phyloP scores from a whole-genome alignment of 2,888 invertebrate species.

The Axea sp. region DNA sequence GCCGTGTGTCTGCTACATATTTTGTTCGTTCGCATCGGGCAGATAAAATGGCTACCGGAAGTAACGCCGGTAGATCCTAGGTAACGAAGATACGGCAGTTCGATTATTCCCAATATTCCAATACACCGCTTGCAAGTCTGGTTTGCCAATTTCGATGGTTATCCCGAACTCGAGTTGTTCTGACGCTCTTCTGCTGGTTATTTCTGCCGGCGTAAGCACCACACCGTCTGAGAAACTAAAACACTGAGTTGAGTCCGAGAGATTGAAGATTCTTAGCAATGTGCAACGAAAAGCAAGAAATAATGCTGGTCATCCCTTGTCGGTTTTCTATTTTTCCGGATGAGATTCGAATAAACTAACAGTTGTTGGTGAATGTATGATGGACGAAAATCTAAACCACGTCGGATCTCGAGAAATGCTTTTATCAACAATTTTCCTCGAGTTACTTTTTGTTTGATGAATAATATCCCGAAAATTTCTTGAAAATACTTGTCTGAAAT shows the following conservation, averaged over 20 bases:
- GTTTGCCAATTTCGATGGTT: slow-evolving; percentile 57
- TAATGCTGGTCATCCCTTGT: slow-evolving; percentile 38
- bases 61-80: slow-evolving; percentile 36
- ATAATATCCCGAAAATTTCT: slow-evolving; percentile 16
- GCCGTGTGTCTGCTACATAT: slow-evolving; percentile 5
- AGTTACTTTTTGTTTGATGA: slow-evolving; percentile 31
- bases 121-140: slow-evolving; percentile 46
- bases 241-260: slow-evolving; percentile 20
- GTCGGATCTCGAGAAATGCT: slow-evolving; percentile 17
- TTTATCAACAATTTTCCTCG: not conserved
- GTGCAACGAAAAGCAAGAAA: slow-evolving; percentile 43
- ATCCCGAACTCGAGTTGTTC: slow-evolving; percentile 51
- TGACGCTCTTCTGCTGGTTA: slow-evolving; percentile 34
- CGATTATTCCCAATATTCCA: slow-evolving; percentile 62
- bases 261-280: slow-evolving; percentile 39
- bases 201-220: slow-evolving; percentile 60
- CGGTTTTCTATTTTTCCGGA: slow-evolving; percentile 29
- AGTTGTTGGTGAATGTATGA: not conserved
- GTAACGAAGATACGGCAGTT: slow-evolving; percentile 62
- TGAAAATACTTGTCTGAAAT: not conserved
- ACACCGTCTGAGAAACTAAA: slow-evolving; percentile 24
- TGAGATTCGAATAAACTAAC: slow-evolving; percentile 31
- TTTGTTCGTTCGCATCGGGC: slow-evolving; percentile 11
- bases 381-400: slow-evolving; percentile 6
- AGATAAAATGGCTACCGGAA: slow-evolving; percentile 48